phyloP scores from a whole-genome alignment of 1,140 invertebrate genomes.

The Homarus americanus region DNA sequence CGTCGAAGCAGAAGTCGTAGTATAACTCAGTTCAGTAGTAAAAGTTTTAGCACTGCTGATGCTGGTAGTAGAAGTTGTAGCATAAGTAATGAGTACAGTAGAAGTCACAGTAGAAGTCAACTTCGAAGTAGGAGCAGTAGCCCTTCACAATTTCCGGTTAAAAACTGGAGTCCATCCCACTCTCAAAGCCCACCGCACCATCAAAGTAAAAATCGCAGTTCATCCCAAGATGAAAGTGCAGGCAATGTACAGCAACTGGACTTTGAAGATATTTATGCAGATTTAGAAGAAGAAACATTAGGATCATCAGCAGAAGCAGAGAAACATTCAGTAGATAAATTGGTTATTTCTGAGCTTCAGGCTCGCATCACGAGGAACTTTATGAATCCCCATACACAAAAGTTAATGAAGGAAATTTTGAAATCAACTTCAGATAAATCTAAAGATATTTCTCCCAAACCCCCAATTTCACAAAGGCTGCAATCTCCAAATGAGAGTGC shows the following conservation, averaged over 20 bases:
- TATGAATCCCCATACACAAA: conserved; percentile 42
- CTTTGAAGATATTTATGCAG: conserved; percentile 39
- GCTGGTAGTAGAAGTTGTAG: neutral
- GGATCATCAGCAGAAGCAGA: neutral
- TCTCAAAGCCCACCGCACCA: neutral
- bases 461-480: neutral
- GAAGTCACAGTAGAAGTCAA: neutral
- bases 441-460: neutral
- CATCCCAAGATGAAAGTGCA: neutral
- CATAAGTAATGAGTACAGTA: neutral
- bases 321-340: neutral
- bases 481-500: neutral
- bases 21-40: neutral
- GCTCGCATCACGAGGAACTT: conserved; percentile 34
- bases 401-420: conserved; percentile 32
- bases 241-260: neutral
- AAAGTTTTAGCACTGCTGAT: neutral
- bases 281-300: conserved; percentile 26
- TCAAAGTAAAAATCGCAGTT: neutral
- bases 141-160: neutral
- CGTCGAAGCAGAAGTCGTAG: neutral
- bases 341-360: conserved; percentile 12
- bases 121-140: neutral
- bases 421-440: conserved; percentile 25
- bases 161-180: neutral